These are phyloP conservation scores for Hyla sarda DNA, from an alignment of 2,113 vertebrate species.

Conservation along the genomic window DNA sequence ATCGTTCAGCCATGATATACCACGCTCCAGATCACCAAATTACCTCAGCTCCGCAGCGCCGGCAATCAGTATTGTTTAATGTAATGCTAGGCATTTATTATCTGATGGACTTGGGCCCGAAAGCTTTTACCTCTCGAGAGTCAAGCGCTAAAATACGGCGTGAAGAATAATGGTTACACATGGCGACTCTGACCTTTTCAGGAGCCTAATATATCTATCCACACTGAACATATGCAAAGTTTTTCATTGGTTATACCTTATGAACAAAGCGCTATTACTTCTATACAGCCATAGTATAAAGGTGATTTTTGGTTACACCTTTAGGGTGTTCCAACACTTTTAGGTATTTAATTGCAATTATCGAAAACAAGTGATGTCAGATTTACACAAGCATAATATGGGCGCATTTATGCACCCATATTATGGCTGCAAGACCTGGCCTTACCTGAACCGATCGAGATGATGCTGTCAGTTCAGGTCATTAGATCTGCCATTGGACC, in stretches of 20 bases:
- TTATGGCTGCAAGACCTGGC: too few relatives aligned
- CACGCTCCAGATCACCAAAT: slow-evolving; percentile 18
- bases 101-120: background rate
- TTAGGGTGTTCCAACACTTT: too few relatives aligned
- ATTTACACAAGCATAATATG: too few relatives aligned
- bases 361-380: too few relatives aligned
- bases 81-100: slow-evolving; percentile 24
- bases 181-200: background rate
- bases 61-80: slow-evolving; percentile 27
- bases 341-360: too few relatives aligned
- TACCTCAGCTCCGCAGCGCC: background rate
- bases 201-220: background rate
- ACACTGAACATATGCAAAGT: background rate
- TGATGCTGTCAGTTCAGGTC: too few relatives aligned
- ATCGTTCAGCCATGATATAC: slow-evolving; percentile 14
- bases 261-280: background rate
- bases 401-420: too few relatives aligned
- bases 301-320: too few relatives aligned
- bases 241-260: background rate
- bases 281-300: background rate
- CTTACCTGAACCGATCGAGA: too few relatives aligned
- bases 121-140: background rate
- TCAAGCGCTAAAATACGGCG: background rate
- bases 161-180: background rate
- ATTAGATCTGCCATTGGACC: too few relatives aligned